Evolutionary conservation across 1,140 invertebrate species (phyloP), one percentile per base, ranked within the genome.

Genomic region (Lasioglossum albipes): DNA sequence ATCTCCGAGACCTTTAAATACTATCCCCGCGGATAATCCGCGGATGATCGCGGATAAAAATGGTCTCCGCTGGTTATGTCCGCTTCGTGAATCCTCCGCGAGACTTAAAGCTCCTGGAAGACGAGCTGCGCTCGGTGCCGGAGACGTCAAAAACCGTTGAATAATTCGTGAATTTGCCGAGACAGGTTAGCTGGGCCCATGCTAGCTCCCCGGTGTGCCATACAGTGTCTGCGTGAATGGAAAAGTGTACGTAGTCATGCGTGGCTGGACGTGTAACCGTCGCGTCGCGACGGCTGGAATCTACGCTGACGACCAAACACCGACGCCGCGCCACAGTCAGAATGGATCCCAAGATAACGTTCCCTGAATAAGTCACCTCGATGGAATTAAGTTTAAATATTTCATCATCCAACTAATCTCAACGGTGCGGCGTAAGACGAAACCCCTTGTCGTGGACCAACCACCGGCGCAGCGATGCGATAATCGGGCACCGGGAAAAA

Each of bases 331-430:
- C 72, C 68, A 41, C 59, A n/a, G 13, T 52, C 42, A 31, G 22
- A 31, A 73, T 36, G 70, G 57, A 74, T 59, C 64, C 64, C 71
- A 57, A 65, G 83, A 81, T 85, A 82, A 79, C 84, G 59, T 79
- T 84, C 66, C 36, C 77, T 87, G 78, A 89, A 89, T 89, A 82
- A 89, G 78, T 87, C 76, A 86, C 79, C 69, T 41, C 78, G 66
- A 84, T 84, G 85, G 82, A 84, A 89, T 87, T 88, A 87, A 83
- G 87, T 86, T 89, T 88, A 87, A 88, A 88, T 89, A 86, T 89
- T 89, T 88, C 75, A 89, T 84, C 71, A 22, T 22, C 72, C 62
- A 72, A 69, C 85, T 87, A 87, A 88, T 88, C 84, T 83, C 79
- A 2, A n/a, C 45, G 66, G 27, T 27, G 1, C 72, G 81, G 75